Evolutionary conservation across 2,888 invertebrate species (phyloP).

Genomic region (Cosmopolites sordidus): DNA sequence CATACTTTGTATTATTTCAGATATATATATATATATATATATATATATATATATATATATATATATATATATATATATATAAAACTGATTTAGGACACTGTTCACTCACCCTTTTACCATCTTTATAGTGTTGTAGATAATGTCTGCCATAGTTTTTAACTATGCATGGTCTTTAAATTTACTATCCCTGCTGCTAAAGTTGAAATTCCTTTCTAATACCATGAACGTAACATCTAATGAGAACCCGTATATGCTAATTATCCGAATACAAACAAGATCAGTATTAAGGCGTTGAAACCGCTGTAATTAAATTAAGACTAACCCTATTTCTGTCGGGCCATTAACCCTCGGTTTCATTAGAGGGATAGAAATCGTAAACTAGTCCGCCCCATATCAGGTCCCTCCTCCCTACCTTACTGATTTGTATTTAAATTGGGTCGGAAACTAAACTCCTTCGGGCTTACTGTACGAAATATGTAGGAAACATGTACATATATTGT

Average conservation of each 20-base stretch:
- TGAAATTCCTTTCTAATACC: too few species aligned
- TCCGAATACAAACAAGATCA: constrained; percentile 14
- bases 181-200: too few species aligned
- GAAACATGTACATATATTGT: neutral
- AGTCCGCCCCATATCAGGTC: neutral
- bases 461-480: neutral
- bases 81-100: too few species aligned
- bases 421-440: constrained; percentile 20
- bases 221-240: neutral
- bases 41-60: too few species aligned
- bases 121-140: too few species aligned
- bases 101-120: too few species aligned
- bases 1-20: too few species aligned
- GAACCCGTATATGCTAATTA: constrained; percentile 3
- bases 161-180: too few species aligned
- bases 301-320: constrained; percentile 20
- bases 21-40: too few species aligned
- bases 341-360: constrained; percentile 18
- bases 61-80: too few species aligned
- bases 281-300: constrained; percentile 10
- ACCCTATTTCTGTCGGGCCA: constrained; percentile 19
- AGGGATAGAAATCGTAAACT: constrained; percentile 13
- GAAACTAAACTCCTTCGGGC: neutral
- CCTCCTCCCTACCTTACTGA: constrained; percentile 10
- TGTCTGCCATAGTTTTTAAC: too few species aligned